phyloP scores from a whole-genome alignment of 1,140 invertebrate species.

The Drosophila persimilis region DNA sequence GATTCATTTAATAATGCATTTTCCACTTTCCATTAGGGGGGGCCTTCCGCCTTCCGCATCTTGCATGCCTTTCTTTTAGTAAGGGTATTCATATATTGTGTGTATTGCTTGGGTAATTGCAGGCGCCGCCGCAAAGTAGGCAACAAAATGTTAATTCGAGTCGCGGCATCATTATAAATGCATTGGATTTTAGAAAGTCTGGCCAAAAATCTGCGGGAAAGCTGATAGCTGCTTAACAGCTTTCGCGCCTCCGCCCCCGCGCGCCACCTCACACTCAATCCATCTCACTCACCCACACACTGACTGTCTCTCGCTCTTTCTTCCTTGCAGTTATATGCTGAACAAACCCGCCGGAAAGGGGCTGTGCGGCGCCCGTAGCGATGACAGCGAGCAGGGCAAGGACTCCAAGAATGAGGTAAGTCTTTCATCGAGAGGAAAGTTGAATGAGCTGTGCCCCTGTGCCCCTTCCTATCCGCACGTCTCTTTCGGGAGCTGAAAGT shows the following conservation, averaged over 20 bases:
- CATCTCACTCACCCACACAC: conserved; percentile 8
- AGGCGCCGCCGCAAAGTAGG: conserved; percentile 51
- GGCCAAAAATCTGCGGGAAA: conserved; percentile 6
- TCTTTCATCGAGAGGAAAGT: conserved; percentile 26
- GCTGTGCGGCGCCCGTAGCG: conserved; percentile 46
- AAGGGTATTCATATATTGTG: neutral
- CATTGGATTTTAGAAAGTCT: conserved; percentile 56
- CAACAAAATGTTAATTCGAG: conserved; percentile 50
- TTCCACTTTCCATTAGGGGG: no score
- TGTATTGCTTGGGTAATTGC: conserved; percentile 13
- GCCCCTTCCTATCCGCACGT: no score
- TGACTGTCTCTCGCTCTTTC: conserved; percentile 6
- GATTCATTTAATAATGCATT: no score
- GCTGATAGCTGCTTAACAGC: conserved; percentile 9
- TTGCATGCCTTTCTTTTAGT: neutral
- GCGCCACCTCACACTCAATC: neutral
- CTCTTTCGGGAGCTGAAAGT: conserved; percentile 17
- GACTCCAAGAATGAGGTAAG: conserved; percentile 69
- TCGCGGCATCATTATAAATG: conserved; percentile 55
- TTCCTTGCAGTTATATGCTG: conserved; percentile 55
- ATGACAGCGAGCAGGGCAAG: conserved; percentile 69
- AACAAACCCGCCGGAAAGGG: conserved; percentile 50
- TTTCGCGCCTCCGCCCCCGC: conserved; percentile 14
- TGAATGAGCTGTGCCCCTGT: conserved; percentile 1
- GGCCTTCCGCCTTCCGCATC: neutral